Base-by-base conservation (phyloP, 1,140 invertebrate genomes). In the Oryctes rhinoceros region DNA sequence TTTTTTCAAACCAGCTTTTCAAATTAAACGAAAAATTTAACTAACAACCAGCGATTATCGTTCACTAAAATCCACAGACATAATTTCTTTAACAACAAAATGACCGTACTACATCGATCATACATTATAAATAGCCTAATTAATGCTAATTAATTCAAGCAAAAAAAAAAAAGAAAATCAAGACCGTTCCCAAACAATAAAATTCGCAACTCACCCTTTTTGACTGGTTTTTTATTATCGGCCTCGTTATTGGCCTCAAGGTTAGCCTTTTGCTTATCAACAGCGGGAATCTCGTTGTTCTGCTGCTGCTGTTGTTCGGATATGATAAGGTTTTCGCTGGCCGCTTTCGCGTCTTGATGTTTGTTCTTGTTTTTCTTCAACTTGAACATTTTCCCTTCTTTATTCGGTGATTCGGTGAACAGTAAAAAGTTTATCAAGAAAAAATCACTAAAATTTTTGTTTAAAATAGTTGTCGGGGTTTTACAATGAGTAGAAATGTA, bases 301-400 rank as follows among this genome's bases (percentile, higher is more conserved):
- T 59, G 53, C n/a, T n/a, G 53, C 53, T 59, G 53, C n/a, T 59
- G 53, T 15, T 59, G 53, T 59, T 59, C 53, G 18, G 53, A 59
- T n/a, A 59, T 59, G 53, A 59, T 59, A 59, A 59, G 53, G 15
- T 59, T 59, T 18, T n/a, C 53, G 15, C 53, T 59, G n/a, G 53
- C 53, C 71, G 30, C 48, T 71, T 65, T 76, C 39, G 37, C 67
- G 47, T 74, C 20, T 15, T 62, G 39, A 13, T 48, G 18, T 75
- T 83, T 74, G 15, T 75, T 39, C 35, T 76, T n/a, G 11, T 44
- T 78, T 39, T 59, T 13, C 82, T 84, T 79, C 67, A 85, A 83
- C 84, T 81, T 85, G 13, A 83, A 84, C 81, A 65, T 85, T 13
- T 79, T 82, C 9, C 71, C 76, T 35, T 78, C 78, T 15, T 59